phyloP scores from a whole-genome alignment of 2,797 vertebrate genomes.

The Smutsia temminckii region DNA sequence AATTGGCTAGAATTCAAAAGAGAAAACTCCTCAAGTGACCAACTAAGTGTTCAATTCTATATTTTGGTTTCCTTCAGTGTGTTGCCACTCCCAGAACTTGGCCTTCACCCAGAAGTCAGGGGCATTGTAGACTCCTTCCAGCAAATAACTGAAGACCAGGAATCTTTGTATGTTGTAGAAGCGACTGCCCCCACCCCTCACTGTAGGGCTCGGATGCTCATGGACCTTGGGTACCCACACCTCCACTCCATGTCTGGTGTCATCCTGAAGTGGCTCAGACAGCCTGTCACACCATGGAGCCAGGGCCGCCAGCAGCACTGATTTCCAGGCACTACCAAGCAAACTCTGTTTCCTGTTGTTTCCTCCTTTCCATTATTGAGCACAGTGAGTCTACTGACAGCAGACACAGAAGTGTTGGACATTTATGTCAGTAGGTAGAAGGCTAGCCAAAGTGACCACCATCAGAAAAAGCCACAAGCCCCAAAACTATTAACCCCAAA shows the following conservation, averaged over 20 bases:
- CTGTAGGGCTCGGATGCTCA: background rate
- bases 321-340: background rate
- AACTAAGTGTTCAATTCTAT: slow-evolving; percentile 29
- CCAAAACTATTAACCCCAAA: background rate
- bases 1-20: slow-evolving; percentile 25
- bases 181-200: background rate
- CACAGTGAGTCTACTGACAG: background rate
- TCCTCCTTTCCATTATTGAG: background rate
- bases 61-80: slow-evolving; percentile 31
- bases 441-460: background rate
- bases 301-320: background rate
- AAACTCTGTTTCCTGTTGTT: background rate
- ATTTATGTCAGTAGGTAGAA: background rate
- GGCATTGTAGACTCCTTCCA: background rate
- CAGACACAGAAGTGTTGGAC: background rate
- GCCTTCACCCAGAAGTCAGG: background rate
- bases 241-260: rapidly evolving
- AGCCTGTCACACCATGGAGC: background rate
- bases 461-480: background rate
- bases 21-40: background rate
- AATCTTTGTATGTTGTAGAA: background rate
- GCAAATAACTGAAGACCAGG: background rate
- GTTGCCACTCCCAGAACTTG: background rate
- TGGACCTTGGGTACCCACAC: background rate
- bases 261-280: background rate